These are phyloP conservation scores for Cephus pulcher DNA, from an alignment of 2,888 invertebrate species.

Conservation along the genomic window DNA sequence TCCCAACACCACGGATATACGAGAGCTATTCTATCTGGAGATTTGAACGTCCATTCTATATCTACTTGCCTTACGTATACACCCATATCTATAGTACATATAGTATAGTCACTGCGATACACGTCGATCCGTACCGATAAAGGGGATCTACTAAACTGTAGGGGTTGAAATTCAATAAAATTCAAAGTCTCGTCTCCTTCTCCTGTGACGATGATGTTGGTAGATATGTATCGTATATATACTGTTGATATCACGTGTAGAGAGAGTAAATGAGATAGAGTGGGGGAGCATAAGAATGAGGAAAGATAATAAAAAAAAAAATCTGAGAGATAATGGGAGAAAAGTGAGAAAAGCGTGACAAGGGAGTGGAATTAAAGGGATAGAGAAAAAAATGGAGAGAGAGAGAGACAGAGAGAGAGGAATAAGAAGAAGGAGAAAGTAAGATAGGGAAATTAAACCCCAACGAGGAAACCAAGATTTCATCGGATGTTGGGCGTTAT, in stretches of 20 bases:
- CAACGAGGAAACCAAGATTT: neutral
- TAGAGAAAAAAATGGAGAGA: neutral
- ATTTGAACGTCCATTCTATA: neutral
- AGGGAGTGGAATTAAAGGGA: neutral
- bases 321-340: neutral
- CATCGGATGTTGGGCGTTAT: neutral
- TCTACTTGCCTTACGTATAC: neutral
- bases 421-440: neutral
- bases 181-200: neutral
- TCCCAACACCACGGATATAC: neutral
- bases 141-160: neutral
- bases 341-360: neutral
- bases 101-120: neutral
- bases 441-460: neutral
- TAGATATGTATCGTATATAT: neutral
- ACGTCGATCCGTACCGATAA: neutral
- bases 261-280: neutral
- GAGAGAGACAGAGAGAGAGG: too few relatives aligned
- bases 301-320: neutral
- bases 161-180: neutral
- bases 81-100: neutral
- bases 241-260: neutral
- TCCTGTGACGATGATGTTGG: neutral
- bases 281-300: neutral
- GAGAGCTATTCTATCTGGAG: neutral